Evolutionary conservation across 2,888 invertebrate species (phyloP).

Genomic region (Notodonta ziczac): DNA sequence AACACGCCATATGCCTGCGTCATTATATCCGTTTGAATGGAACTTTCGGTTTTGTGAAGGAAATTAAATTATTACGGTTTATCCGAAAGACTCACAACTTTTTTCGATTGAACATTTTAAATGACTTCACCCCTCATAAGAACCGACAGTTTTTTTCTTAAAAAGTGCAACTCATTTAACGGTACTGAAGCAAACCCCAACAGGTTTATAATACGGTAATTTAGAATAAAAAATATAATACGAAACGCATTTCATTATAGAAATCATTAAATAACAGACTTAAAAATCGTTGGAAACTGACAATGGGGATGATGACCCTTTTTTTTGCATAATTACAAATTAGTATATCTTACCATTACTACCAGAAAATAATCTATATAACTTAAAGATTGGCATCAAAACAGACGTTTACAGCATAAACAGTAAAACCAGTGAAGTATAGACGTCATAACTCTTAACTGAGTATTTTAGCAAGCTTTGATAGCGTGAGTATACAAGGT

Average conservation of each 20-base stretch:
- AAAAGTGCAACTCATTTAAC: slow-evolving; percentile 53
- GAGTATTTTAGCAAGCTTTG: too few relatives aligned
- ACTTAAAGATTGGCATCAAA: too few relatives aligned
- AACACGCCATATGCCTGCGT: slow-evolving; percentile 65
- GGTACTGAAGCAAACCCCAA: slow-evolving; percentile 28
- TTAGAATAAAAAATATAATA: background rate
- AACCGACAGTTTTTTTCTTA: slow-evolving; percentile 7
- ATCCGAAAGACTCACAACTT: slow-evolving; percentile 44
- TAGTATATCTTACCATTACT: too few relatives aligned
- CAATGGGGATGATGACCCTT: too few relatives aligned
- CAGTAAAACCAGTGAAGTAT: too few relatives aligned
- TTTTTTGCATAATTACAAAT: too few relatives aligned
- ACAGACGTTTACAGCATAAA: too few relatives aligned
- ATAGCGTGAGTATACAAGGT: too few relatives aligned
- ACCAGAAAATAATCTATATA: too few relatives aligned
- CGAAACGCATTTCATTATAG: background rate
- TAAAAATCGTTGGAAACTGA: too few relatives aligned
- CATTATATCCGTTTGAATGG: slow-evolving; percentile 61
- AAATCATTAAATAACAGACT: too few relatives aligned
- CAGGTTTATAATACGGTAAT: slow-evolving; percentile 17
- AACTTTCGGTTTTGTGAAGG: slow-evolving; percentile 59
- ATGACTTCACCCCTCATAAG: slow-evolving; percentile 22
- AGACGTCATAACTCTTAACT: too few relatives aligned
- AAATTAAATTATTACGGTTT: slow-evolving; percentile 67
- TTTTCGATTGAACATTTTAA: slow-evolving; percentile 42